Base-by-base conservation (phyloP, 92 coral and sea anemone genomes). In the Hydrozoanthus gracilis region DNA sequence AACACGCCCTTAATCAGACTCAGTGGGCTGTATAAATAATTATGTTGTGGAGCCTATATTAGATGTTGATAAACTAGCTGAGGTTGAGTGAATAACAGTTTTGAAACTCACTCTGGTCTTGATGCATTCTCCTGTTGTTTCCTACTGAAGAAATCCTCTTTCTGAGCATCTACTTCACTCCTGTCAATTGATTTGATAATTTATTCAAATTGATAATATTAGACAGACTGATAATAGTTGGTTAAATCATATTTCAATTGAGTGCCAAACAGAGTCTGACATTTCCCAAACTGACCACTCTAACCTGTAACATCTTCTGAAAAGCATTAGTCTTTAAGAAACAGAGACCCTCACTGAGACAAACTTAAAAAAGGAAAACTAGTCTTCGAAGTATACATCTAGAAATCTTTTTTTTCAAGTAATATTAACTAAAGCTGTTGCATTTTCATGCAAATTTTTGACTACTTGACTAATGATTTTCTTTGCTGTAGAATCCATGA, bases 111-210 rank as follows among this genome's bases (percentile, higher is more conserved):
- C 99, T 96, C 98, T 13, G 99, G 96, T 88, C 99, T 86, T 60
- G 92, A 73, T 7, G 99, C 98, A 79, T 96, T 96, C 85, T 96
- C 98, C 51, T 88, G 91, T 71, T 93, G 96, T 84, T 75, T 96
- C 73, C 91, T 91, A 49, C 88, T 94, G 27, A 96, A 91, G 88
- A 93, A 96, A 20, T 88, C 93, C 51, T 93, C 96, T 89, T 96
- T 96, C 71, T 96, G 98, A 0, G 99, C 55, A 90, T 95, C 93
- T 7, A 96, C 82, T 72, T 95, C 98, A 75, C 78, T 87, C 78
- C 98, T 96, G 74, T 11, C 58, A 80, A 51, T 12, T 15, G 27
- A 76, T 16, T 54, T 54, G 60, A 54, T 54, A 54, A 2, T 54
- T 54, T 0, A 54, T 0, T 54, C 60, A 54, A 54, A 54, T 0